Base-by-base conservation (phyloP, 2,797 vertebrate species). In the Anniella stebbinsi region DNA sequence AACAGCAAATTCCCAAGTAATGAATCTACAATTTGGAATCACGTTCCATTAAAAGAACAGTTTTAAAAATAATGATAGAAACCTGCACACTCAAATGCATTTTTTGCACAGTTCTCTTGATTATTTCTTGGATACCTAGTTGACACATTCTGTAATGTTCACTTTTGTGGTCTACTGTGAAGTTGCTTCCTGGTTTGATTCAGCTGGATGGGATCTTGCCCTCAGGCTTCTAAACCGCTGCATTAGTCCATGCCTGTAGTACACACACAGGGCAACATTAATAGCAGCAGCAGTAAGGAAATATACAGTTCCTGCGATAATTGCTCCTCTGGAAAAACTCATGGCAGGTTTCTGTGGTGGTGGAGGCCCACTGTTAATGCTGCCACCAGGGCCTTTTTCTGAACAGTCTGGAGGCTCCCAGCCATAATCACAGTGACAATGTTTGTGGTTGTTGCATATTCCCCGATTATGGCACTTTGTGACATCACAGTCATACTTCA, bases 361-460 rank as follows among this genome's bases (percentile, higher is more conserved):
- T 0, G 91, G 91, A n/a, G 96, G 94, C 15, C 97, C 97, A 78
- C 97, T 97, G 91, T 97, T 97, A 88, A 96, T 0, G 30, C 97
- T 98, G 1, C 97, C 97, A 84, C 97, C 97, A 72, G 91, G 78
- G 7, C 97, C 97, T 89, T 28, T 13, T 2, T 0, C 0, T 41
- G 69, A 0, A 70, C 97, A 97, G 18, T 94, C 90, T 0, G 96
- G 97, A 89, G 97, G 97, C 80, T 94, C 94, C 96, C 97, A 97
- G 38, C 93, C 87, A 70, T 92, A 92, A 2, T 91, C 38, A 80
- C 97, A 98, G 77, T 97, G 97, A 45, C 97, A 98, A 78, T 97
- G 96, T 88, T 97, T 97, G n/a, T 0, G 95, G 33, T 76, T 97
- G 93, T 97, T 97, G 90, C 97, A 97, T 81, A 96, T 67, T 3